Conservation (phyloP, 1,140 invertebrate genomes). For the Laupala kohalensis region DNA sequence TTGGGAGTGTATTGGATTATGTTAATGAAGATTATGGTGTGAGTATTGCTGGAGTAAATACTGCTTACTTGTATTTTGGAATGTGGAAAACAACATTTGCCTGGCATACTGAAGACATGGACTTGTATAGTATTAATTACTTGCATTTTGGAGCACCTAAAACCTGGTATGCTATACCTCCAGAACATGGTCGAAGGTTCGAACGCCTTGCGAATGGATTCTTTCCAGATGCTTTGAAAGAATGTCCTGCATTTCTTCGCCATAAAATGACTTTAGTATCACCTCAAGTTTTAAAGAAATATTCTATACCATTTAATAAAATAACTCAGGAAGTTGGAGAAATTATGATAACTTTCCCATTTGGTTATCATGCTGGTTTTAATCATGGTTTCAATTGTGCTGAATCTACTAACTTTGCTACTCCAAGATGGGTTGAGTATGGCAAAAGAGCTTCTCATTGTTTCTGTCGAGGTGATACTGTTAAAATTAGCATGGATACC, state of each 20-base stretch:
- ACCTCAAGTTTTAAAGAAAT: slow-evolving; percentile 80
- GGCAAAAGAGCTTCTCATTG: slow-evolving; percentile 82
- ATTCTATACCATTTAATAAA: slow-evolving; percentile 91
- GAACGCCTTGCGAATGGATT: slow-evolving; percentile 86
- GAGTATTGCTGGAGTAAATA: slow-evolving; percentile 95
- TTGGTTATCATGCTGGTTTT: slow-evolving; percentile 68
- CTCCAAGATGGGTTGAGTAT: slow-evolving; percentile 94
- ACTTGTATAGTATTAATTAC: slow-evolving; percentile 98
- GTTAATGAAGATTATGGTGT: slow-evolving; percentile 93
- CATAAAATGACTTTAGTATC: slow-evolving; percentile 98
- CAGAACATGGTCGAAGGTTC: slow-evolving; percentile 80
- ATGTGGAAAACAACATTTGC: slow-evolving; percentile 99
- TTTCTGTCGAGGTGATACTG: slow-evolving; percentile 72
- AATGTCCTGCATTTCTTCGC: slow-evolving; percentile 84
- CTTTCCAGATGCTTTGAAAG: slow-evolving; percentile 71
- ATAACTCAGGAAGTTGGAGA: slow-evolving; percentile 55
- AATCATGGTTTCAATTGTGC: slow-evolving; percentile 99
- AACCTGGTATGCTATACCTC: slow-evolving; percentile 92
- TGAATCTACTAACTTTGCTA: slow-evolving; percentile 98
- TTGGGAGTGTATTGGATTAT: slow-evolving; percentile 88
- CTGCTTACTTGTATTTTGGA: slow-evolving; percentile 97
- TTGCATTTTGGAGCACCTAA: slow-evolving; percentile 92
- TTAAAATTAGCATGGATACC: slow-evolving; percentile 95
- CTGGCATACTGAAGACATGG: slow-evolving; percentile 99
- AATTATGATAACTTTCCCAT: slow-evolving; percentile 62